Evolutionary conservation across 23 tunicate genomes (phyloP).

Genomic region (Clavelina lepadiformis): DNA sequence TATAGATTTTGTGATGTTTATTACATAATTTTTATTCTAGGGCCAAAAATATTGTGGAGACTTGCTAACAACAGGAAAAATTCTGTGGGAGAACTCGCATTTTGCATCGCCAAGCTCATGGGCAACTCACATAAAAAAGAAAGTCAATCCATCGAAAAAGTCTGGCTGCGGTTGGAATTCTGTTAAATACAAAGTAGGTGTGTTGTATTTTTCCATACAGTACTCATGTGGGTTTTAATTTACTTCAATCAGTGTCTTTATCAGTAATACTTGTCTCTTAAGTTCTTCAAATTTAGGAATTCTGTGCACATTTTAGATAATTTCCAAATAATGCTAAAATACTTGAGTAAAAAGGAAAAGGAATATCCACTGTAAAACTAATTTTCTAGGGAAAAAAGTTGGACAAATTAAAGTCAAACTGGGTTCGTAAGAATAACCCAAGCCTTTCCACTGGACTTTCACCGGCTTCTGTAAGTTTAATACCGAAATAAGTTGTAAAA

Average conservation of each 20-base stretch:
- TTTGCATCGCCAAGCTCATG: slow-evolving; percentile 94
- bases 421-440: slow-evolving; percentile 36
- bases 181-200: slow-evolving; percentile 70
- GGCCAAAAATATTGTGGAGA: slow-evolving; percentile 74
- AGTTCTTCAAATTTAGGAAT: too few species aligned
- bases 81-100: slow-evolving; percentile 53
- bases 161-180: slow-evolving; percentile 99
- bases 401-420: slow-evolving; percentile 53
- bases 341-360: too few species aligned
- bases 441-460: slow-evolving; percentile 21
- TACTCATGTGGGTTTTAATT: not conserved
- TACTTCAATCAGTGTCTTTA: not conserved
- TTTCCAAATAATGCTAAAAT: too few species aligned
- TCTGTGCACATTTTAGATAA: too few species aligned
- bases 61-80: slow-evolving; percentile 66
- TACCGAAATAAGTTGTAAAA: too few species aligned
- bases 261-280: not conserved
- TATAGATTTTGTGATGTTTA: not conserved
- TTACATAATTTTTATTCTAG: slow-evolving; percentile 6
- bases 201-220: not conserved
- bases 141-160: slow-evolving; percentile 81
- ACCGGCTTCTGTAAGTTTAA: slow-evolving; percentile 37
- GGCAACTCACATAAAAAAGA: slow-evolving; percentile 89
- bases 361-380: too few species aligned
- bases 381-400: slow-evolving; percentile 61